Conservation (phyloP, 2,797 vertebrate species). For the Sebastolobus altivelis region DNA sequence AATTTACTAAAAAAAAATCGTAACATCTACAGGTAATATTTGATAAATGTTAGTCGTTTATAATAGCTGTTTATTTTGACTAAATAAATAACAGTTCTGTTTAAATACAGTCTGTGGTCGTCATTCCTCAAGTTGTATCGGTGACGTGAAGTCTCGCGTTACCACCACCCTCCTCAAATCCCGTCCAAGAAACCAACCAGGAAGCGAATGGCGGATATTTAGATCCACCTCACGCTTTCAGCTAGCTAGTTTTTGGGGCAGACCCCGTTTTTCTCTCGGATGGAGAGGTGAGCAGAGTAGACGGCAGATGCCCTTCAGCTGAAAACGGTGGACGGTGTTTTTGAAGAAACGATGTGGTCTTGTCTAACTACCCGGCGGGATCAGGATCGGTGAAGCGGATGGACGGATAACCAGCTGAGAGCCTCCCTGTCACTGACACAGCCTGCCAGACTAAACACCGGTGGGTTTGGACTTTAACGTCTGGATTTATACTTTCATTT, state of each 20-base stretch:
- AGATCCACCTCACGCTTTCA: constrained; percentile 63
- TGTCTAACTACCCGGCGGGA: constrained; percentile 4
- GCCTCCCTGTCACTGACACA: constrained; percentile 51
- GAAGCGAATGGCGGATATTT: constrained; percentile 75
- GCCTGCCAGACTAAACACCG: constrained; percentile 44
- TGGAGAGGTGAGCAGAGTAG: neutral
- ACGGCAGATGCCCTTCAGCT: neutral
- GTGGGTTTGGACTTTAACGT: constrained; percentile 40
- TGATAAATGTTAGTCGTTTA: too few species aligned
- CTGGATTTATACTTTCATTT: neutral
- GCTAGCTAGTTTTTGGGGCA: neutral
- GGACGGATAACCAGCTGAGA: constrained; percentile 52
- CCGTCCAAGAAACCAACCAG: constrained; percentile 60
- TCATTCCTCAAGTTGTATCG: neutral
- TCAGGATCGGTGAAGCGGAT: constrained; percentile 28
- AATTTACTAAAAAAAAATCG: neutral
- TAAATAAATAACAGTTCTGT: neutral
- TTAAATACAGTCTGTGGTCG: neutral
- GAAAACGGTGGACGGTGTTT: neutral
- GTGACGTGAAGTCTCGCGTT: constrained; percentile 60
- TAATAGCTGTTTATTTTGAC: neutral
- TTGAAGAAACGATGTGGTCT: constrained; percentile 42
- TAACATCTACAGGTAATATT: neutral
- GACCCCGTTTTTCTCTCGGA: neutral
- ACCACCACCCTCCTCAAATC: constrained; percentile 34